Evolutionary conservation across 2,888 invertebrate genomes (phyloP).

Genomic region (Lamellibrachia columna): DNA sequence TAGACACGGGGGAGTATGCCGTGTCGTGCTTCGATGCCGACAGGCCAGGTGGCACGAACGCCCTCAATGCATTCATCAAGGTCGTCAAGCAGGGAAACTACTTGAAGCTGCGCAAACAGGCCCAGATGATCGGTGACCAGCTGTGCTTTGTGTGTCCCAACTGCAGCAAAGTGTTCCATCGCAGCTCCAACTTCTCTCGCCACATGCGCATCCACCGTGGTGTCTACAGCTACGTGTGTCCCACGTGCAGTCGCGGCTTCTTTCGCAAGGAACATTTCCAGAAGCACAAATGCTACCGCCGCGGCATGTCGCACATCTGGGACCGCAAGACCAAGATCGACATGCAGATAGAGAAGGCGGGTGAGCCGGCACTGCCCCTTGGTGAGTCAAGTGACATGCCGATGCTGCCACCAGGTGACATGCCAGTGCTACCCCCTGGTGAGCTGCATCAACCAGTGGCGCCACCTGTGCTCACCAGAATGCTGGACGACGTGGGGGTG

Average conservation of each 20-base stretch:
- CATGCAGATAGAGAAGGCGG: slow-evolving; percentile 13
- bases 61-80: slow-evolving; percentile 34
- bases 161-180: slow-evolving; percentile 41
- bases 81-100: slow-evolving; percentile 41
- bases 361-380: not conserved
- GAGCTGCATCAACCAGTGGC: not conserved
- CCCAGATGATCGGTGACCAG: slow-evolving; percentile 39
- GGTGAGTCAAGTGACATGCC: not conserved
- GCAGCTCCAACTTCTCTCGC: slow-evolving; percentile 43
- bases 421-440: not conserved
- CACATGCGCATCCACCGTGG: slow-evolving; percentile 45
- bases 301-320: slow-evolving; percentile 34
- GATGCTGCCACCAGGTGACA: not conserved
- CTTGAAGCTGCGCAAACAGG: slow-evolving; percentile 39
- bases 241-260: slow-evolving; percentile 37
- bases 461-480: not conserved
- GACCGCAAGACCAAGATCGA: slow-evolving; percentile 30
- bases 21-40: slow-evolving; percentile 10
- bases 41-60: not conserved
- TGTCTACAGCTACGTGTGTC: slow-evolving; percentile 40
- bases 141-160: slow-evolving; percentile 41
- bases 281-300: slow-evolving; percentile 39
- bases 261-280: slow-evolving; percentile 40
- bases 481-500: not conserved
- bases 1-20: not conserved